phyloP scores from a whole-genome alignment of 2,797 vertebrate genomes.

The Rhadinocentrus ornatus region DNA sequence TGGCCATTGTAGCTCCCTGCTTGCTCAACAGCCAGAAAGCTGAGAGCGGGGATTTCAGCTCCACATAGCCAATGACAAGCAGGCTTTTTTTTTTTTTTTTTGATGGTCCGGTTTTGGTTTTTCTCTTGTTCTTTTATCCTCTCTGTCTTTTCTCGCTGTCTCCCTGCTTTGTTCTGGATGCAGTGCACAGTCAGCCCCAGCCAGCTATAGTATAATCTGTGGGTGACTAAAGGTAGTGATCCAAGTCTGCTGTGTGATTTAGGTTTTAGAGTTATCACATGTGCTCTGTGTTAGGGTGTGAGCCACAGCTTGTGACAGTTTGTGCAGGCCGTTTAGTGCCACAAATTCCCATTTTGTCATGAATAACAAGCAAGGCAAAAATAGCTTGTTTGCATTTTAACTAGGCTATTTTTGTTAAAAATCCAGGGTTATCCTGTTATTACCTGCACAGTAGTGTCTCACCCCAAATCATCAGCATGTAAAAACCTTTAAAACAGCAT shows the following conservation, averaged over 20 bases:
- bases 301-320: constrained; percentile 20
- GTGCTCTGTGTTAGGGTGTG: constrained; percentile 9
- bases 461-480: constrained; percentile 18
- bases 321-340: constrained; percentile 8
- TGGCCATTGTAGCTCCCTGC: constrained; percentile 81
- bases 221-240: constrained; percentile 49
- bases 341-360: constrained; percentile 25
- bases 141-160: constrained; percentile 55
- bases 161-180: constrained; percentile 68
- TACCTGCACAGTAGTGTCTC: constrained; percentile 38
- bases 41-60: constrained; percentile 81
- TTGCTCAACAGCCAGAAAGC: constrained; percentile 82
- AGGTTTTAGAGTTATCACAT: constrained; percentile 40
- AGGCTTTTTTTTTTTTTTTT: constrained; percentile 55
- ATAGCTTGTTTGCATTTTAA: constrained; percentile 40
- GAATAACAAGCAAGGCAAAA: constrained; percentile 38
- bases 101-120: constrained; percentile 60
- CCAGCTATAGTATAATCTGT: constrained; percentile 68
- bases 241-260: constrained; percentile 44
- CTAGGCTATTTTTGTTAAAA: constrained; percentile 45
- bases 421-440: constrained; percentile 51
- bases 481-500: constrained; percentile 46
- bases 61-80: constrained; percentile 72
- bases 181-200: constrained; percentile 70
- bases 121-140: constrained; percentile 72